Evolutionary conservation across 2,113 vertebrate species (phyloP).

Genomic region (Mesembrinibis cayennensis): DNA sequence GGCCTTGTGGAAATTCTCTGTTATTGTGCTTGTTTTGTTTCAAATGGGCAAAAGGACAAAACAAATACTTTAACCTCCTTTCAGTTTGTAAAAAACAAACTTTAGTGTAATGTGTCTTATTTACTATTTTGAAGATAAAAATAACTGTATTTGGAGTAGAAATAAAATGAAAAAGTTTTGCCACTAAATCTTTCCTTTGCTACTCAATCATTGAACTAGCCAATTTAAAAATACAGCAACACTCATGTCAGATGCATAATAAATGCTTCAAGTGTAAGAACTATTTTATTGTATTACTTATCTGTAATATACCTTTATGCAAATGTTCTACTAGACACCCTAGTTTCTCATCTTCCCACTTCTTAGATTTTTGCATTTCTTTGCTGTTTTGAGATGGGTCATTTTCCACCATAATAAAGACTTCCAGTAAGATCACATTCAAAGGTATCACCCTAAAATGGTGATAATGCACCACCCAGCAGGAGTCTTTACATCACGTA

Average conservation of each 20-base stretch:
- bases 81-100: not conserved
- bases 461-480: constrained; percentile 90
- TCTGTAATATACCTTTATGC: not conserved
- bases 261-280: not conserved
- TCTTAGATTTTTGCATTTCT: constrained; percentile 75
- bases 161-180: not conserved
- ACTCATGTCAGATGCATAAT: not conserved
- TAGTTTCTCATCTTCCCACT: not conserved
- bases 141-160: not conserved
- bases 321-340: not conserved
- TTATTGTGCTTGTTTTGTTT: not conserved
- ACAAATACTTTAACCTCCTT: not conserved
- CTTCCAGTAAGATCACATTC: constrained; percentile 86
- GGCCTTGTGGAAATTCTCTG: not conserved
- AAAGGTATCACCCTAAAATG: constrained; percentile 87
- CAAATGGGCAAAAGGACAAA: not conserved
- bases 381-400: constrained; percentile 79
- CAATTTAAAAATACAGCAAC: not conserved
- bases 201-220: not conserved
- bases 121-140: not conserved
- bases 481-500: constrained; percentile 76
- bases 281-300: not conserved
- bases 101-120: not conserved
- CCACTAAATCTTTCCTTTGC: not conserved
- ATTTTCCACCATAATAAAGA: constrained; percentile 82